Conservation (phyloP, 2,113 vertebrate species). For the Mirounga angustirostris region DNA sequence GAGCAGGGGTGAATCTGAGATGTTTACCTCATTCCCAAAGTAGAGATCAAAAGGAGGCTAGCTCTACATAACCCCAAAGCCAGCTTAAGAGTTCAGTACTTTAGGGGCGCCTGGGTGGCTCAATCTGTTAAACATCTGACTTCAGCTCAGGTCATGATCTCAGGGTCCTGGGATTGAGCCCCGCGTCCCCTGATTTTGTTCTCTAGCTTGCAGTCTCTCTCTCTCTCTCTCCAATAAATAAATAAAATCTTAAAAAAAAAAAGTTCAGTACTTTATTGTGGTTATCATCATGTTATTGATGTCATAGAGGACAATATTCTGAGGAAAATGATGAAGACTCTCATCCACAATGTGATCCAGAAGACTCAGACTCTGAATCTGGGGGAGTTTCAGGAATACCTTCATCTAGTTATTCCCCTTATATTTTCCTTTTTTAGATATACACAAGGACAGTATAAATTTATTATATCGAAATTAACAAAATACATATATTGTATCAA, state of each 20-base stretch:
- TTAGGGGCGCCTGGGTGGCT: too few relatives aligned
- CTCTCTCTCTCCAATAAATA: not conserved
- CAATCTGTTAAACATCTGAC: too few relatives aligned
- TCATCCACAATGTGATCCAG: not conserved
- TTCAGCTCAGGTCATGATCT: too few relatives aligned
- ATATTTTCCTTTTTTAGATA: not conserved
- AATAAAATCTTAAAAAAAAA: not conserved
- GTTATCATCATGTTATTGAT: not conserved
- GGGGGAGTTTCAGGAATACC: not conserved
- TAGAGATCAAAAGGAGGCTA: not conserved
- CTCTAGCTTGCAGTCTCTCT: not conserved
- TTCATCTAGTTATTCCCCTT: not conserved
- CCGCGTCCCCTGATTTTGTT: not conserved
- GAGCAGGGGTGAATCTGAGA: not conserved
- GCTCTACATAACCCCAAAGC: not conserved
- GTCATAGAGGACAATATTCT: not conserved
- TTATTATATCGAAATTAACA: not conserved
- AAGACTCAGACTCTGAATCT: not conserved
- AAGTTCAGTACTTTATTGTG: not conserved
- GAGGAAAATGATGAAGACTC: not conserved
- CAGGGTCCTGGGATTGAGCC: too few relatives aligned
- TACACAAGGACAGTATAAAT: not conserved
- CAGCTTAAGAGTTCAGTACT: not conserved
- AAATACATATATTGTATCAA: not conserved
- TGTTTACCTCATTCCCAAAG: not conserved